These are phyloP conservation scores for Marisa cornuarietis DNA, from an alignment of 1,140 invertebrate species.

Conservation along the genomic window DNA sequence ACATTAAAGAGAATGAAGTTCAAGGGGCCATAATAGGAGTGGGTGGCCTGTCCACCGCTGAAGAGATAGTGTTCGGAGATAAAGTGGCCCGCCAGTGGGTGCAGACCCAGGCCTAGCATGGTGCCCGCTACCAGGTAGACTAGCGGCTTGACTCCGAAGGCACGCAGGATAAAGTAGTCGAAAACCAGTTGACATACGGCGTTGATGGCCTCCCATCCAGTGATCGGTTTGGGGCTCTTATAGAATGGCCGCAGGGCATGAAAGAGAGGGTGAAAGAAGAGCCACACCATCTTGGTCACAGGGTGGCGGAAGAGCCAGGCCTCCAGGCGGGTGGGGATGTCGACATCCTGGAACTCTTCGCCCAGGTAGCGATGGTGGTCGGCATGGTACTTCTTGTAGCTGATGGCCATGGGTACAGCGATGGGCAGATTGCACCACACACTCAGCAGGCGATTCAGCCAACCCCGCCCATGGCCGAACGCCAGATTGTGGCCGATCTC, in stretches of 20 bases:
- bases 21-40: conserved; percentile 96
- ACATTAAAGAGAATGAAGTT: conserved; percentile 99
- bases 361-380: conserved; percentile 64
- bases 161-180: conserved; percentile 80
- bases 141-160: conserved; percentile 80
- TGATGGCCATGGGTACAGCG: conserved; percentile 62
- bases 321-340: conserved; percentile 62
- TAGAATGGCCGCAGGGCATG: conserved; percentile 61
- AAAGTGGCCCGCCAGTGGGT: conserved; percentile 98
- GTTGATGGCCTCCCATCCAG: conserved; percentile 83
- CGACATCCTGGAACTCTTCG: conserved; percentile 61
- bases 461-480: conserved; percentile 59
- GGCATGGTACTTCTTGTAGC: conserved; percentile 65
- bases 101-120: conserved; percentile 92
- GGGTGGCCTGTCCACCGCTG: conserved; percentile 93
- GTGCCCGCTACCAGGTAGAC: conserved; percentile 88
- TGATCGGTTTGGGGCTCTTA: conserved; percentile 81
- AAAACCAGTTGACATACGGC: conserved; percentile 86
- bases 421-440: conserved; percentile 64
- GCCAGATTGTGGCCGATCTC: conserved; percentile 67
- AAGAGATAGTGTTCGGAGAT: conserved; percentile 99
- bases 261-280: conserved; percentile 58
- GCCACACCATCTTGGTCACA: conserved; percentile 61
- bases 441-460: conserved; percentile 59
- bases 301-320: conserved; percentile 59